Evolutionary conservation across 2,113 vertebrate genomes (phyloP).

Genomic region (Phaetusa simplex): DNA sequence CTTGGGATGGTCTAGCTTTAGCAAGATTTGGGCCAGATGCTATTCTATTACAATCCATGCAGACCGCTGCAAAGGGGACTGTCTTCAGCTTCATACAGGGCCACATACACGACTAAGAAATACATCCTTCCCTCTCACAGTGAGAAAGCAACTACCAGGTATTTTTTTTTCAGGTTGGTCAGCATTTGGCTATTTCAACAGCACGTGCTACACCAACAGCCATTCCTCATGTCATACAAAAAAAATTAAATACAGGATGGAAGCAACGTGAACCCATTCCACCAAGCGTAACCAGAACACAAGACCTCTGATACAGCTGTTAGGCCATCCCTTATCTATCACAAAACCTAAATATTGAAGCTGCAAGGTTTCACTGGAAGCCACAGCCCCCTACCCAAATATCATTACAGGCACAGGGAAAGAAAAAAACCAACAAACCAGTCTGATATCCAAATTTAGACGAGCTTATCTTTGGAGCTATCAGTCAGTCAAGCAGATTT

Average conservation of each 20-base stretch:
- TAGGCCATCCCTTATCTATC: not conserved
- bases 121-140: not conserved
- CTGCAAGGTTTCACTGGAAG: not conserved
- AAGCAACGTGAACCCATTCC: not conserved
- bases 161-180: not conserved
- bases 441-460: not conserved
- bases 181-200: not conserved
- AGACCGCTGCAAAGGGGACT: not conserved
- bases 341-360: not conserved
- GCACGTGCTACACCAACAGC: not conserved
- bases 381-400: not conserved
- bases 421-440: not conserved
- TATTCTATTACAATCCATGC: not conserved
- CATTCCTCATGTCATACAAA: not conserved
- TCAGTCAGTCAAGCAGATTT: not conserved
- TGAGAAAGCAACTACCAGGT: not conserved
- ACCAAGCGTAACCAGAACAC: not conserved
- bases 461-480: not conserved
- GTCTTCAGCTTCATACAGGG: not conserved
- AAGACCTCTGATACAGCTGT: not conserved
- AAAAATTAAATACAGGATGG: fast-evolving
- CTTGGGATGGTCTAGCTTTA: not conserved
- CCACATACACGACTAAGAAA: not conserved
- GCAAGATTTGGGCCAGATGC: not conserved
- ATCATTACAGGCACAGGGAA: not conserved